These are phyloP conservation scores for Mellilla xanthometata DNA, from an alignment of 2,888 invertebrate genomes.

Conservation along the genomic window DNA sequence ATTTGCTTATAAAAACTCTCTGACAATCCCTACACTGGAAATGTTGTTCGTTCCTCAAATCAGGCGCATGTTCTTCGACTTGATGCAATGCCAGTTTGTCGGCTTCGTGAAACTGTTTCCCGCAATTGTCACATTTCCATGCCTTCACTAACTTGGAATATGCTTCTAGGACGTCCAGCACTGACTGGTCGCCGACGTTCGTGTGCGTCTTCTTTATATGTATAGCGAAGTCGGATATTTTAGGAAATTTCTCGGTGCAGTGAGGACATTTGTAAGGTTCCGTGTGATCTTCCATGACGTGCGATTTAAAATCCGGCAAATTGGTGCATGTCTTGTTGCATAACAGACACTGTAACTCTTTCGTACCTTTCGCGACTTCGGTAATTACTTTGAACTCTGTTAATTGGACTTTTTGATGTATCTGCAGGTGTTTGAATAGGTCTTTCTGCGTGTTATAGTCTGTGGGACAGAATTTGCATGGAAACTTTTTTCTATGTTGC, in stretches of 20 bases:
- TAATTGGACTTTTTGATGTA: slow-evolving; percentile 72
- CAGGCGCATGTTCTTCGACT: slow-evolving; percentile 63
- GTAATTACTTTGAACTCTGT: slow-evolving; percentile 74
- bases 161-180: slow-evolving; percentile 67
- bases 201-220: slow-evolving; percentile 68
- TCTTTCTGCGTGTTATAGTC: slow-evolving; percentile 69
- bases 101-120: slow-evolving; percentile 66
- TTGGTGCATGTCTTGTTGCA: slow-evolving; percentile 60
- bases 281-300: slow-evolving; percentile 69
- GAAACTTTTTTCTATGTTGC: slow-evolving; percentile 63
- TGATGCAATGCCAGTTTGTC: slow-evolving; percentile 71
- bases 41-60: slow-evolving; percentile 57
- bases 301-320: slow-evolving; percentile 63
- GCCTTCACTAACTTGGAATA: slow-evolving; percentile 67
- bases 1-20: slow-evolving; percentile 66
- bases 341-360: slow-evolving; percentile 67
- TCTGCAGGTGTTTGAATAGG: slow-evolving; percentile 67
- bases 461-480: slow-evolving; percentile 76
- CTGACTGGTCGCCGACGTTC: slow-evolving; percentile 63
- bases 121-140: slow-evolving; percentile 78
- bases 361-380: slow-evolving; percentile 66
- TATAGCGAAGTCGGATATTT: slow-evolving; percentile 66
- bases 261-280: slow-evolving; percentile 63
- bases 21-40: slow-evolving; percentile 70
- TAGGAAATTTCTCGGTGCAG: slow-evolving; percentile 58